A percentile compares a stretch with the other conserved stretches of the same genome.
These are phyloP conservation scores for Trematomus loennbergii DNA, from an alignment of 2,113 vertebrate species.

Conservation along the genomic window DNA sequence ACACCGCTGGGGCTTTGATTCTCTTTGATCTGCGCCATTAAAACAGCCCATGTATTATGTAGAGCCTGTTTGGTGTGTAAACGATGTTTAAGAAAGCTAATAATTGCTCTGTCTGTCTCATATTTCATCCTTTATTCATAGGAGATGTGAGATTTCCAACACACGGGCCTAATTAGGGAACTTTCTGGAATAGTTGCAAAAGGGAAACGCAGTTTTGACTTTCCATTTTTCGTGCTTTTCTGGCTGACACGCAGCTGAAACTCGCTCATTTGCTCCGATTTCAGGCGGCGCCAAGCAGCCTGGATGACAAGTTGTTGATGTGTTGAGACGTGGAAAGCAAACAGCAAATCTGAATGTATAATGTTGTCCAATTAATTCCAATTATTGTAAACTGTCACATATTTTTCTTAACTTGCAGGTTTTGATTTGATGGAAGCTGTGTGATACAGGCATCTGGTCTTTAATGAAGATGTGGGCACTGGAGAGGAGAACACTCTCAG, in stretches of 20 bases:
- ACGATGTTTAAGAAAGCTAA: conserved; percentile 78
- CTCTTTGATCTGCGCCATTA: conserved; percentile 72
- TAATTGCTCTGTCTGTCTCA: conserved; percentile 76
- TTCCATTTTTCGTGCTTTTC: neutral
- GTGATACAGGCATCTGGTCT: conserved; percentile 39
- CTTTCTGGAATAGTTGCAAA: conserved; percentile 58
- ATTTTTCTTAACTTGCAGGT: conserved; percentile 54
- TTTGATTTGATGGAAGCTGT: conserved; percentile 25
- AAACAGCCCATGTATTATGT: conserved; percentile 73
- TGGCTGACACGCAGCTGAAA: conserved; percentile 18
- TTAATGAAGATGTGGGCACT: conserved; percentile 43
- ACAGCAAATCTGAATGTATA: conserved; percentile 56
- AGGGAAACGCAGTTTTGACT: conserved; percentile 12
- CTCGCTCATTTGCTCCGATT: conserved; percentile 60
- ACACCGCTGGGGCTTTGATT: conserved; percentile 55
- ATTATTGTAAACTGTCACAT: conserved; percentile 60
- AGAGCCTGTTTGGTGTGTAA: conserved; percentile 72
- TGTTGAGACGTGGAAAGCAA: conserved; percentile 43
- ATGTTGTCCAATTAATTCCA: conserved; percentile 72
- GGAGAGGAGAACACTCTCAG: conserved; percentile 23
- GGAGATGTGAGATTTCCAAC: conserved; percentile 52
- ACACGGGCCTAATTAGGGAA: conserved; percentile 67
- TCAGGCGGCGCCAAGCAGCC: conserved; percentile 19
- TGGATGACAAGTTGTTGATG: conserved; percentile 63
- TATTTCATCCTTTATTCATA: conserved; percentile 77